These are phyloP conservation scores for Conger conger DNA, from an alignment of 2,113 vertebrate genomes.

Conservation along the genomic window DNA sequence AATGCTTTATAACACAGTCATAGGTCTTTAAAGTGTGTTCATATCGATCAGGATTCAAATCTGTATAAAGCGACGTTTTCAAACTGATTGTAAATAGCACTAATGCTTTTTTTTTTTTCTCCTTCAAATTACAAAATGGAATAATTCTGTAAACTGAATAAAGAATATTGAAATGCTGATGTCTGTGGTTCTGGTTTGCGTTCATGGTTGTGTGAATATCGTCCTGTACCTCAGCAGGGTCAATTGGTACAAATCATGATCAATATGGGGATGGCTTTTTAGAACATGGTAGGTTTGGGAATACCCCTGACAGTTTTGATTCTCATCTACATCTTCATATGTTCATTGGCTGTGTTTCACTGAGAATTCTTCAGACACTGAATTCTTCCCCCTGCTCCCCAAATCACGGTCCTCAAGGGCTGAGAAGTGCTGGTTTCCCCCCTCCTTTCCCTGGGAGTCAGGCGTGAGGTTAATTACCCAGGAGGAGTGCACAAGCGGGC, in stretches of 20 bases:
- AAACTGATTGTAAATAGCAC: conserved; percentile 96
- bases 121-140: conserved; percentile 86
- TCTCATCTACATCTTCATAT: no score
- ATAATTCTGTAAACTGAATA: conserved; percentile 95
- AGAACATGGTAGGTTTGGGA: no score
- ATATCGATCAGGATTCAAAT: conserved; percentile 96
- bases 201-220: background rate
- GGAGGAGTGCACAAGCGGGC: no score
- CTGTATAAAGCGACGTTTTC: conserved; percentile 96
- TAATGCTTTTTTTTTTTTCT: conserved; percentile 86
- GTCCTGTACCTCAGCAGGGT: background rate
- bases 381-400: no score
- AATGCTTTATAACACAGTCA: conserved; percentile 87
- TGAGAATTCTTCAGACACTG: no score
- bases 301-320: no score
- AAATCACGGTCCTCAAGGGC: no score
- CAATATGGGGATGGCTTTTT: no score
- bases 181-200: background rate
- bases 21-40: conserved; percentile 89
- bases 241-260: background rate
- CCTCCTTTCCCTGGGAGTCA: no score
- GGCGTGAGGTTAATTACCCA: no score
- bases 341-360: no score
- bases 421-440: no score
- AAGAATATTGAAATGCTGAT: conserved; percentile 82